Percentiles rank a stretch among this genome's conserved stretches.
These are phyloP conservation scores for Tragelaphus scriptus DNA, from an alignment of 2,113 vertebrate genomes.

Conservation along the genomic window DNA sequence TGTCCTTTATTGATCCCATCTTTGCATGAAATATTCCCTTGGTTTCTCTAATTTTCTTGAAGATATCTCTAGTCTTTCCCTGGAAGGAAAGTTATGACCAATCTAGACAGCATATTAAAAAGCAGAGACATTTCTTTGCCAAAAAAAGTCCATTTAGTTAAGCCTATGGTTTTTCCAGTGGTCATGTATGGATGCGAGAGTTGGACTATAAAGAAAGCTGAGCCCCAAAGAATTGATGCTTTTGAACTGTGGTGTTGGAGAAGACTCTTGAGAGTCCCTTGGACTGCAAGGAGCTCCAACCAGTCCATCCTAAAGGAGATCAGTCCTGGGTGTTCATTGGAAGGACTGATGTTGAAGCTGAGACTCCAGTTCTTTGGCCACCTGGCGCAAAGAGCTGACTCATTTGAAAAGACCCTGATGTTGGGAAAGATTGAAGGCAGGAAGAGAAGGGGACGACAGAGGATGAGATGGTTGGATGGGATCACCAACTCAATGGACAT, in stretches of 20 bases:
- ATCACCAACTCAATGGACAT: background rate
- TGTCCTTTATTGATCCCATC: too few species aligned
- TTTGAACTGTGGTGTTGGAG: too few species aligned
- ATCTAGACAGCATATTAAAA: too few species aligned
- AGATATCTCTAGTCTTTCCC: too few species aligned
- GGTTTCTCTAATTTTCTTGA: too few species aligned
- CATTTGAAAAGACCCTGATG: background rate
- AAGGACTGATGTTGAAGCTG: background rate
- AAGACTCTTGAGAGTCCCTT: background rate
- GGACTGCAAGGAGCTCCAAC: background rate
- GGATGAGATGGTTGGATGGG: background rate
- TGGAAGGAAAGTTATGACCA: too few species aligned
- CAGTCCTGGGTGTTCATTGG: background rate
- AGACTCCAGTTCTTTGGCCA: background rate
- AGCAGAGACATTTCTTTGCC: too few species aligned
- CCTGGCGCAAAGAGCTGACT: background rate
- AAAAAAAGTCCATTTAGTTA: too few species aligned
- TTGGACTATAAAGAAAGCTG: too few species aligned
- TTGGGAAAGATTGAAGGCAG: background rate
- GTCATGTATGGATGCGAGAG: too few species aligned
- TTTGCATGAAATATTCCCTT: too few species aligned
- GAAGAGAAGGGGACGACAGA: background rate
- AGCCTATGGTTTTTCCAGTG: too few species aligned
- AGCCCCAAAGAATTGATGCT: rapidly evolving
- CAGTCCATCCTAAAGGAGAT: background rate